These are phyloP conservation scores for Limnephilus rhombicus DNA, from an alignment of 2,888 invertebrate genomes.

Conservation along the genomic window DNA sequence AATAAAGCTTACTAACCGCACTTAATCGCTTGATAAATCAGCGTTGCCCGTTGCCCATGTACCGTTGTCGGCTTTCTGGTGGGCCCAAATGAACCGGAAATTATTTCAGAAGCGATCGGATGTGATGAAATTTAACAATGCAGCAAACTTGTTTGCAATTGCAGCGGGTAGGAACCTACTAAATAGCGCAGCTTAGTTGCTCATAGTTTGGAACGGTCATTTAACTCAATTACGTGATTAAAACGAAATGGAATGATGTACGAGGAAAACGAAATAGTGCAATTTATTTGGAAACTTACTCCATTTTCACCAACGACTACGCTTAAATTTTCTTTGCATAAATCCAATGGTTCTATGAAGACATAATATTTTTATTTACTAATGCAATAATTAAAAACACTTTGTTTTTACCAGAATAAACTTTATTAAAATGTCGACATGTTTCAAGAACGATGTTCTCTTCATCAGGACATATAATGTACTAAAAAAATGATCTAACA, in stretches of 20 bases:
- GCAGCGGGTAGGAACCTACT: background rate
- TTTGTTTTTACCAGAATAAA: no score
- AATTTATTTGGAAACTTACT: background rate
- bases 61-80: conserved; percentile 57
- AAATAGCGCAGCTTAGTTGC: conserved; percentile 25
- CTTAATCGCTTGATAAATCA: conserved; percentile 64
- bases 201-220: conserved; percentile 19
- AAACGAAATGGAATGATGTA: background rate
- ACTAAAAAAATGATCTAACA: no score
- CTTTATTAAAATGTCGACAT: no score
- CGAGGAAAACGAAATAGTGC: background rate
- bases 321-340: background rate
- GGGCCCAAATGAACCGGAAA: conserved; percentile 61
- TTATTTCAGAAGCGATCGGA: conserved; percentile 55
- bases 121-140: conserved; percentile 51
- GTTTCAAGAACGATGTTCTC: no score
- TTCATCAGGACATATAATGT: no score
- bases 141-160: conserved; percentile 30
- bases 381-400: no score
- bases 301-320: background rate
- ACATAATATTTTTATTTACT: background rate
- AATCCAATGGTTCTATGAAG: background rate
- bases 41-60: conserved; percentile 33
- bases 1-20: conserved; percentile 63
- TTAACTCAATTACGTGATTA: background rate